Evolutionary conservation across 2,113 vertebrate genomes (phyloP).

Genomic region (Brachyistius frenatus): DNA sequence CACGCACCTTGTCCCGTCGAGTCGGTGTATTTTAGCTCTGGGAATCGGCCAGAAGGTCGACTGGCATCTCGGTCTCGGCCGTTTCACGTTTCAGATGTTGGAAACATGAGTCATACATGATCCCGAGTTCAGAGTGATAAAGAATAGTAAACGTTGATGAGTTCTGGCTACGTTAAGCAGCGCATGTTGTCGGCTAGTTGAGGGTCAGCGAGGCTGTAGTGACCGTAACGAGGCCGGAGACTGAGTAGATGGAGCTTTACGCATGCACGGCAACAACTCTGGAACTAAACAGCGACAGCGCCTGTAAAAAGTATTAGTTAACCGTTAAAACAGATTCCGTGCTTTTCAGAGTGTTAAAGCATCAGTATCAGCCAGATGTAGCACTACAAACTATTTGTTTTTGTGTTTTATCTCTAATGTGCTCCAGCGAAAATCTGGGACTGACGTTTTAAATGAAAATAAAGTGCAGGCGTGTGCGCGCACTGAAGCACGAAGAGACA

Average conservation of each 20-base stretch:
- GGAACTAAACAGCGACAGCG: neutral
- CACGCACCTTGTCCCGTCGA: neutral
- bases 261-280: neutral
- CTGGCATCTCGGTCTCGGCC: neutral
- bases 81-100: neutral
- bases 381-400: neutral
- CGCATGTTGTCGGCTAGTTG: neutral
- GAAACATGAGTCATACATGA: neutral
- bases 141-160: neutral
- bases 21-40: neutral
- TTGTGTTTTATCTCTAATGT: neutral
- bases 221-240: neutral
- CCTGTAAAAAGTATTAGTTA: neutral
- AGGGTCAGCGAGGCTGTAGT: neutral
- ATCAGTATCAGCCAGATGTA: neutral
- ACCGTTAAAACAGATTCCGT: neutral
- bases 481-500: constrained; percentile 23
- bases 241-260: constrained; percentile 11
- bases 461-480: constrained; percentile 16
- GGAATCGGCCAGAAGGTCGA: neutral
- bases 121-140: neutral
- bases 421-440: neutral
- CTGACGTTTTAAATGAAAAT: constrained; percentile 30
- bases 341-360: neutral
- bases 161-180: neutral